Evolutionary conservation across 2,797 vertebrate species (phyloP).

Genomic region (Neosalanx taihuensis): DNA sequence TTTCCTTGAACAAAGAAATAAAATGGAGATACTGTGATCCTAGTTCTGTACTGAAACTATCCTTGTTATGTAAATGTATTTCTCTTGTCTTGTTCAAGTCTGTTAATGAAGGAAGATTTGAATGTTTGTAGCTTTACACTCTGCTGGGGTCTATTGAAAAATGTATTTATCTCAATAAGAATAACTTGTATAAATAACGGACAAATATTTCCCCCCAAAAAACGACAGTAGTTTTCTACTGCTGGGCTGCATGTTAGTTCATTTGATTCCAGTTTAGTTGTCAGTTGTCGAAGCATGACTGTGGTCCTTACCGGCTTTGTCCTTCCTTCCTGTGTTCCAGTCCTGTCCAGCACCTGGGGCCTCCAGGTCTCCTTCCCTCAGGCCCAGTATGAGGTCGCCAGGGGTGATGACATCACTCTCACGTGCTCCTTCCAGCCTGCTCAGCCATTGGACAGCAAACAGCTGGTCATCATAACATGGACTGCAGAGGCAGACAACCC

Average conservation of each 20-base stretch:
- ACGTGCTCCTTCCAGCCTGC: conserved; percentile 65
- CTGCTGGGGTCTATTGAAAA: too few relatives aligned
- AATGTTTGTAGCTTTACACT: too few relatives aligned
- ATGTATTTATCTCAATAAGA: too few relatives aligned
- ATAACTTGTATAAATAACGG: too few relatives aligned
- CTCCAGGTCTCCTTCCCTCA: conserved; percentile 64
- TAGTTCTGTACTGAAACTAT: background rate
- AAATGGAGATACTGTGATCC: background rate
- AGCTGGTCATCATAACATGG: conserved; percentile 58
- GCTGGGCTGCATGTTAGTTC: too few relatives aligned
- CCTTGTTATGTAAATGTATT: background rate
- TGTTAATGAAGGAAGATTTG: too few relatives aligned
- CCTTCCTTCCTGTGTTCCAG: conserved; percentile 48
- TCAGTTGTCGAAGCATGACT: too few relatives aligned
- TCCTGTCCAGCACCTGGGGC: conserved; percentile 52
- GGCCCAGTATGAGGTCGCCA: conserved; percentile 49
- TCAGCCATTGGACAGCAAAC: rapidly evolving
- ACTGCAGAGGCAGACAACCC: conserved; percentile 23
- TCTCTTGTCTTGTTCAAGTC: background rate
- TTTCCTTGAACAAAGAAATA: background rate
- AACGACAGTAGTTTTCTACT: too few relatives aligned
- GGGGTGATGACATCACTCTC: conserved; percentile 60
- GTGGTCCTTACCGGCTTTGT: too few relatives aligned
- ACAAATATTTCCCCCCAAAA: too few relatives aligned
- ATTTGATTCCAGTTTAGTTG: too few relatives aligned